These are phyloP conservation scores for Stratiomys singularior DNA, from an alignment of 2,888 invertebrate species.

Conservation along the genomic window DNA sequence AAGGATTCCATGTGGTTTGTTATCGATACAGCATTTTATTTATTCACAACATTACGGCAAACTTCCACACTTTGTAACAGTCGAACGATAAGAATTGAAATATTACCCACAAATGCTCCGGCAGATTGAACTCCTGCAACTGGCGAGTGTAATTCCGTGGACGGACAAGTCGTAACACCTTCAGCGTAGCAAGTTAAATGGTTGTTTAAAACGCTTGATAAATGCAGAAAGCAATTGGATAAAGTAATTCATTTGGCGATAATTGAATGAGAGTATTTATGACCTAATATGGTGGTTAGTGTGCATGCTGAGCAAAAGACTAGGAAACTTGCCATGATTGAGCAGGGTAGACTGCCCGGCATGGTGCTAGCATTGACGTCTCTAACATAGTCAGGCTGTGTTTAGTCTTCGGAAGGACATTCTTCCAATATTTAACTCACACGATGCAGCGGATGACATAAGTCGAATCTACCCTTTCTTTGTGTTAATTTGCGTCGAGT, in stretches of 20 bases:
- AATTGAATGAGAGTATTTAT: background rate
- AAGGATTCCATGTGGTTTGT: background rate
- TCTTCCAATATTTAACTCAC: too few species aligned
- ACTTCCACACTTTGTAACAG: constrained; percentile 29
- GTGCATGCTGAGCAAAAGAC: background rate
- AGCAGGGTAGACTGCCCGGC: too few species aligned
- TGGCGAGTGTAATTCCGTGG: background rate
- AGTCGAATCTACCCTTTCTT: too few species aligned
- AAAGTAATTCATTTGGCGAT: background rate
- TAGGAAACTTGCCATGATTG: too few species aligned
- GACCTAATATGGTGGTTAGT: background rate
- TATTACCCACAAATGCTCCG: background rate
- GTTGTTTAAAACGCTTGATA: background rate
- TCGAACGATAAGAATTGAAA: constrained; percentile 21
- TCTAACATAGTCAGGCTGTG: too few species aligned
- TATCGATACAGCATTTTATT: constrained; percentile 1
- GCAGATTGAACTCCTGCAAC: background rate
- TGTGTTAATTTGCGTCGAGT: too few species aligned
- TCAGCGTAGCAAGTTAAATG: background rate
- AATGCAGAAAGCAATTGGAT: background rate
- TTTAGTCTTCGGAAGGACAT: too few species aligned
- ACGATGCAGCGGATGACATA: too few species aligned
- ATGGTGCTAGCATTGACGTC: too few species aligned
- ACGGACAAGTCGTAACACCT: background rate
- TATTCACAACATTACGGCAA: constrained; percentile 5